Percentiles rank a stretch among this genome's conserved stretches.
Evolutionary conservation across 2,113 vertebrate genomes (phyloP).

Genomic region (Acanthisitta chloris): DNA sequence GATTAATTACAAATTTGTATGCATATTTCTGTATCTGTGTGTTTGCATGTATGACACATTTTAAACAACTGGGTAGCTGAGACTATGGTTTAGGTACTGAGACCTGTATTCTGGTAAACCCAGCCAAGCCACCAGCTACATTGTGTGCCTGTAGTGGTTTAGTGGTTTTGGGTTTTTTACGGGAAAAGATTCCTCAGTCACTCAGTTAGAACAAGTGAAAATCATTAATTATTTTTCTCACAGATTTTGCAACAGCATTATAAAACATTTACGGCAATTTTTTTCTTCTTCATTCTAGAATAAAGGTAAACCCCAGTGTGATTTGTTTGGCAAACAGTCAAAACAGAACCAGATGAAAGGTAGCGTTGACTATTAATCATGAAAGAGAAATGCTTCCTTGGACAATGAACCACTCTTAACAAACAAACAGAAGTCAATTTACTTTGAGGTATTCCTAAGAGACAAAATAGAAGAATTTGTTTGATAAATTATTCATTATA

Average conservation of each 20-base stretch:
- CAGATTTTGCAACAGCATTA: neutral
- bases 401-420: neutral
- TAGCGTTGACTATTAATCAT: neutral
- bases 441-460: slow-evolving; percentile 1
- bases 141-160: neutral
- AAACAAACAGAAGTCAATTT: slow-evolving; percentile 23
- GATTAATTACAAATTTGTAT: neutral
- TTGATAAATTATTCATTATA: slow-evolving; percentile 42
- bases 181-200: neutral
- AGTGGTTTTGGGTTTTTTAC: neutral
- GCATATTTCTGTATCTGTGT: neutral
- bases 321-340: neutral
- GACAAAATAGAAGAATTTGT: neutral
- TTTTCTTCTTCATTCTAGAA: neutral
- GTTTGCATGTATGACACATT: neutral
- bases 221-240: neutral
- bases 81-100: neutral
- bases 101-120: neutral
- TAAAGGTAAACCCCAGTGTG: neutral
- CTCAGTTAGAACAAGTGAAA: neutral
- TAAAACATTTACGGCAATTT: neutral
- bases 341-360: neutral
- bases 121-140: neutral
- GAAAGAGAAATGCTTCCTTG: neutral
- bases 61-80: neutral